phyloP scores from a whole-genome alignment of 2,888 invertebrate species.

The Axea sp. region DNA sequence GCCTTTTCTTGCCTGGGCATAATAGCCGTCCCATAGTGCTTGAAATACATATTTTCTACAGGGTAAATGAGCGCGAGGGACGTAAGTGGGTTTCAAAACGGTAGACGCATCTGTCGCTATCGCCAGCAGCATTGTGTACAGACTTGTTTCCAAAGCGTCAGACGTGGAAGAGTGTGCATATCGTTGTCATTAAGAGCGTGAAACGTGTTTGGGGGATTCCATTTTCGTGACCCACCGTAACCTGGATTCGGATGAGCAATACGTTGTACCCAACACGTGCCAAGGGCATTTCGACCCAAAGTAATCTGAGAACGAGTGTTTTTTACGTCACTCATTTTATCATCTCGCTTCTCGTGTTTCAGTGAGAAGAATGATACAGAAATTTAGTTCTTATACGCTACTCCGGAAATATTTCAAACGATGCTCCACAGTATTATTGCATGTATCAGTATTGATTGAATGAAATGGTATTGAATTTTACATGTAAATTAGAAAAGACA shows the following conservation, averaged over 20 bases:
- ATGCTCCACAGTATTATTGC: constrained; percentile 11
- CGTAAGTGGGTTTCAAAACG: constrained; percentile 65
- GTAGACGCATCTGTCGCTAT: constrained; percentile 76
- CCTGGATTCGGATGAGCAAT: constrained; percentile 46
- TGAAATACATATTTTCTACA: constrained; percentile 25
- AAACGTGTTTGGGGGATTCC: constrained; percentile 19
- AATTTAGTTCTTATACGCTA: constrained; percentile 41
- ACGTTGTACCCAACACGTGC: constrained; percentile 51
- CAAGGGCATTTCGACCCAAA: constrained; percentile 48
- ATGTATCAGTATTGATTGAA: constrained; percentile 10
- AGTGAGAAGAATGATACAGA: constrained; percentile 41
- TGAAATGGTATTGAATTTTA: too few species aligned
- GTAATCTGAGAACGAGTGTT: constrained; percentile 70
- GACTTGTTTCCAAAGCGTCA: constrained; percentile 11
- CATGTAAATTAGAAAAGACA: too few species aligned
- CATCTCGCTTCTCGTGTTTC: constrained; percentile 65
- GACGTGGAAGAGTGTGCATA: constrained; percentile 20
- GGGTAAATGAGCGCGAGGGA: constrained; percentile 24
- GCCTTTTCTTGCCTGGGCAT: constrained; percentile 32
- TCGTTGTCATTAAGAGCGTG: constrained; percentile 56
- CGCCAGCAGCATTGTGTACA: constrained; percentile 71
- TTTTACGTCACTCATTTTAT: constrained; percentile 65
- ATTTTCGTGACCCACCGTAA: constrained; percentile 53
- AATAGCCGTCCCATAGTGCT: constrained; percentile 40
- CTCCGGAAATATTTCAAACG: constrained; percentile 42